A percentile compares a stretch with the other conserved stretches of the same genome.
Evolutionary conservation across 2,797 vertebrate genomes (phyloP).

Genomic region (Rhyacichthys aspro): DNA sequence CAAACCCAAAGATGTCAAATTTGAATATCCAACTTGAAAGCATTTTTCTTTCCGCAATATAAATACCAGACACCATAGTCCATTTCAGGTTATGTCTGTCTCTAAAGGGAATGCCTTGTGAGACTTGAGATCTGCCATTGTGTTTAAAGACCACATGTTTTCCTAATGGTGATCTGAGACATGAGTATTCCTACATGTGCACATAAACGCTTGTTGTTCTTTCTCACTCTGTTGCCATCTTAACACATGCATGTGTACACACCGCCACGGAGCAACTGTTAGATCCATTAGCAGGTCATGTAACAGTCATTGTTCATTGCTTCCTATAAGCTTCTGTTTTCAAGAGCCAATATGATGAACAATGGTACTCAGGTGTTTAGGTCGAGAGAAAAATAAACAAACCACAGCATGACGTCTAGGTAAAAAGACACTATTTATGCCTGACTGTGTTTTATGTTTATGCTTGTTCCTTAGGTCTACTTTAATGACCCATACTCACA

Average conservation of each 20-base stretch:
- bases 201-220: slow-evolving; percentile 5
- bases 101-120: slow-evolving; percentile 49
- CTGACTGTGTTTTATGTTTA: neutral
- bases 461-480: slow-evolving; percentile 7
- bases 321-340: slow-evolving; percentile 80
- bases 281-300: slow-evolving; percentile 83
- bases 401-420: slow-evolving; percentile 28
- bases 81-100: slow-evolving; percentile 34
- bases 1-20: slow-evolving; percentile 19
- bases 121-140: slow-evolving; percentile 30
- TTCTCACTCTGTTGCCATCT: slow-evolving; percentile 18
- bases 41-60: slow-evolving; percentile 30
- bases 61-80: slow-evolving; percentile 47
- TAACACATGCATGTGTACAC: slow-evolving; percentile 22
- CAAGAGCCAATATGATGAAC: slow-evolving; percentile 70
- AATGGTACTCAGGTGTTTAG: slow-evolving; percentile 69
- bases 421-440: slow-evolving; percentile 29
- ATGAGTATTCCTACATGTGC: slow-evolving; percentile 8
- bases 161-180: slow-evolving; percentile 23
- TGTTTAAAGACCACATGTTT: slow-evolving; percentile 67
- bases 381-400: slow-evolving; percentile 59
- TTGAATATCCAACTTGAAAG: slow-evolving; percentile 45
- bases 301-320: slow-evolving; percentile 85
- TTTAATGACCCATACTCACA: neutral
- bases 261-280: slow-evolving; percentile 59